phyloP scores from a whole-genome alignment of 1,140 invertebrate genomes.

The Calliphora vicina region DNA sequence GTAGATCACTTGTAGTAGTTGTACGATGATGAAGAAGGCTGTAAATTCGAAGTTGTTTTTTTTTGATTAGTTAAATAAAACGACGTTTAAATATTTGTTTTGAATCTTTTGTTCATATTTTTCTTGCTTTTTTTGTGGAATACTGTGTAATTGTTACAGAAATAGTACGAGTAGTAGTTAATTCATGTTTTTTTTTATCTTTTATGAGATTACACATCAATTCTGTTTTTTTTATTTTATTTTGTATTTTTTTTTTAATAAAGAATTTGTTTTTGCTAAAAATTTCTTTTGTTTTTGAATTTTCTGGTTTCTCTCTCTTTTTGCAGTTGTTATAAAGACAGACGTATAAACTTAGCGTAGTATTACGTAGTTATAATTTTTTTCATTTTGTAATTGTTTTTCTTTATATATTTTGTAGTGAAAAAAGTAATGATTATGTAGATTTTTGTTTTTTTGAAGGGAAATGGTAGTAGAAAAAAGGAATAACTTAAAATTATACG shows the following conservation, averaged over 20 bases:
- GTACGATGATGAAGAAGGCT: no score
- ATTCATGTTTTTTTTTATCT: neutral
- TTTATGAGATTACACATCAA: neutral
- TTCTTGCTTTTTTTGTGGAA: constrained; percentile 19
- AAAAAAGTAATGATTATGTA: no score
- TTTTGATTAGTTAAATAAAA: constrained; percentile 22
- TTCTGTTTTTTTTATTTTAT: no score
- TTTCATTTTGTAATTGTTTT: neutral
- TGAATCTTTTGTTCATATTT: constrained; percentile 22
- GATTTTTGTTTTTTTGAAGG: no score
- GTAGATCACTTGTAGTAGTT: neutral
- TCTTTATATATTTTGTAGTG: neutral
- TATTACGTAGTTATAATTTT: neutral
- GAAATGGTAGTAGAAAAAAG: neutral
- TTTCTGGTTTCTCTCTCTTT: neutral
- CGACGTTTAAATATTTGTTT: constrained; percentile 5
- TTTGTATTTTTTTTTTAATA: no score
- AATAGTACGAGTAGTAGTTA: constrained; percentile 27
- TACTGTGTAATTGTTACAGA: constrained; percentile 33
- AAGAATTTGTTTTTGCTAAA: constrained; percentile 5
- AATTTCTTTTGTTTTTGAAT: constrained; percentile 4
- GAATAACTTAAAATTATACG: neutral
- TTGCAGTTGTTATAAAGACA: neutral
- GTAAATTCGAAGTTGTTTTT: constrained; percentile 15
- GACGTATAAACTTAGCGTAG: constrained; percentile 34